A percentile compares a stretch with the other conserved stretches of the same genome.
Evolutionary conservation across 1,140 invertebrate genomes (phyloP).

Genomic region (Charaxes varanes): DNA sequence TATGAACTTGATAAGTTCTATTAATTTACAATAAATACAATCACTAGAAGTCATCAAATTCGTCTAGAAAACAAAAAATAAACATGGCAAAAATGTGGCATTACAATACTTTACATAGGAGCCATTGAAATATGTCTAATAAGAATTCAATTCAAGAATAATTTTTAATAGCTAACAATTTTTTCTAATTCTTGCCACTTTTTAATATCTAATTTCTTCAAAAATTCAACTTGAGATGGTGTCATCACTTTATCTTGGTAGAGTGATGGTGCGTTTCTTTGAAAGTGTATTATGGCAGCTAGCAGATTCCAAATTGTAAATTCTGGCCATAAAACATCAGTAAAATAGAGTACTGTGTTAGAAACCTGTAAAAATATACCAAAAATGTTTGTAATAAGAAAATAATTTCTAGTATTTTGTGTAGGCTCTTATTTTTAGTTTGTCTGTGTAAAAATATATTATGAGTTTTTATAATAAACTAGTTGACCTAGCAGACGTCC

Average conservation of each 20-base stretch:
- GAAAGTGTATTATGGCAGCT: slow-evolving; percentile 89
- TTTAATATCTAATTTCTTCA: slow-evolving; percentile 34
- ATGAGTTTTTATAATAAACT: too few relatives aligned
- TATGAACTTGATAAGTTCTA: too few relatives aligned
- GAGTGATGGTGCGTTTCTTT: slow-evolving; percentile 70
- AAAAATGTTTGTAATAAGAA: neutral
- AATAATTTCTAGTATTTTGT: too few relatives aligned
- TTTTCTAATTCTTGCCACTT: slow-evolving; percentile 40
- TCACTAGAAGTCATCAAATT: too few relatives aligned
- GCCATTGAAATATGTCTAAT: too few relatives aligned
- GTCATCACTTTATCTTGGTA: slow-evolving; percentile 23
- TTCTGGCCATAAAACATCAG: slow-evolving; percentile 93
- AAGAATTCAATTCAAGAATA: slow-evolving; percentile 2
- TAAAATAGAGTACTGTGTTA: slow-evolving; percentile 84
- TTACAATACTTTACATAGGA: too few relatives aligned
- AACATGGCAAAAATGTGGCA: too few relatives aligned
- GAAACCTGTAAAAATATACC: slow-evolving; percentile 75
- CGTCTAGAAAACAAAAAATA: too few relatives aligned
- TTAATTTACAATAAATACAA: too few relatives aligned
- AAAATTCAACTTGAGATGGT: slow-evolving; percentile 32
- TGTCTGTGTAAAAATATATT: too few relatives aligned
- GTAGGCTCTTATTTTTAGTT: too few relatives aligned
- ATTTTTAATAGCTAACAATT: slow-evolving; percentile 29
- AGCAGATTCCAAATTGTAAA: slow-evolving; percentile 94
- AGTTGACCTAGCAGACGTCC: too few relatives aligned